phyloP scores from a whole-genome alignment of 2,888 invertebrate species.

The Heteropelma amictum region DNA sequence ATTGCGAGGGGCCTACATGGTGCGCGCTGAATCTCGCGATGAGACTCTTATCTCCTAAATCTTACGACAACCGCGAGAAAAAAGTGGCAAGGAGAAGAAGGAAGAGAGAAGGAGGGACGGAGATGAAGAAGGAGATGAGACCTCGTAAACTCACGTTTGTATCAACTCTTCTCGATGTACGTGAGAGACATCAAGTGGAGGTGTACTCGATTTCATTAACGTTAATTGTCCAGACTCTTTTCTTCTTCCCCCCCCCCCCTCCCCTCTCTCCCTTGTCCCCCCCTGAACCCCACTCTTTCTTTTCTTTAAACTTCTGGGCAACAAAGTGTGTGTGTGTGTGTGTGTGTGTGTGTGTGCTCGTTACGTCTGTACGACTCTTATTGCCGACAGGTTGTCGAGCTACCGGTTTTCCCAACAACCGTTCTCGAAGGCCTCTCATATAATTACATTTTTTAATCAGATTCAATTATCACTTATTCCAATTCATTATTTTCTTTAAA shows the following conservation, averaged over 20 bases:
- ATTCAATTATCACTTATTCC: neutral
- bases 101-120: neutral
- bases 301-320: neutral
- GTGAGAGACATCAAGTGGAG: conserved; percentile 61
- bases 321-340: too few species aligned
- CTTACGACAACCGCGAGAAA: conserved; percentile 23
- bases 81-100: neutral
- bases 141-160: conserved; percentile 51
- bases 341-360: too few species aligned
- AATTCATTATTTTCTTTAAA: conserved; percentile 13
- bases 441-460: conserved; percentile 43
- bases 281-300: neutral
- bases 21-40: conserved; percentile 13
- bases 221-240: conserved; percentile 68
- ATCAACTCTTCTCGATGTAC: conserved; percentile 53
- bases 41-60: conserved; percentile 28
- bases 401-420: conserved; percentile 40
- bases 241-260: neutral
- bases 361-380: conserved; percentile 18
- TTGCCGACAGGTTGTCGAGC: conserved; percentile 49
- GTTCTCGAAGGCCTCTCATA: conserved; percentile 14
- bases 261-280: neutral
- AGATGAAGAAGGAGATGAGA: neutral
- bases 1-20: neutral
- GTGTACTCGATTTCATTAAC: conserved; percentile 71